Percentiles rank a stretch among this genome's conserved stretches.
Evolutionary conservation across 2,113 vertebrate species (phyloP).

Genomic region (Lophochroa leadbeateri): DNA sequence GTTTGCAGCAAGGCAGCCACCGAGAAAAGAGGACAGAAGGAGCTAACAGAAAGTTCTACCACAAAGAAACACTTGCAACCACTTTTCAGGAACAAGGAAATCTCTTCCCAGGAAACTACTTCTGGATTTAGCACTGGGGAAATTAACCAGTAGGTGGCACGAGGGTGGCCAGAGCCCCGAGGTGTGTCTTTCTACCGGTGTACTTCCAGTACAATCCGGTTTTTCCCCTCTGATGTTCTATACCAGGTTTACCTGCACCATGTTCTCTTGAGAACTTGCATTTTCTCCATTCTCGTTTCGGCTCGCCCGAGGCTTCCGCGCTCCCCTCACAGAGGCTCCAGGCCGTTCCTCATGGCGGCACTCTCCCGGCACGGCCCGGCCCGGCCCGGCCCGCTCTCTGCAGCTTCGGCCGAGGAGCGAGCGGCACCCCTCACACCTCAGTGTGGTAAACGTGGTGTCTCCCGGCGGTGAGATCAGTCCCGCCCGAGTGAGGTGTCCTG

Average conservation of each 20-base stretch:
- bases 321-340: neutral
- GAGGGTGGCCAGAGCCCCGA: rapidly evolving
- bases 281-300: rapidly evolving
- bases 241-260: rapidly evolving
- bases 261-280: neutral
- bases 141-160: rapidly evolving
- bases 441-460: neutral
- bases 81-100: rapidly evolving
- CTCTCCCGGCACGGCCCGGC: neutral
- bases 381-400: too few relatives aligned
- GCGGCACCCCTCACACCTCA: neutral
- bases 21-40: rapidly evolving
- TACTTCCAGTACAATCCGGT: rapidly evolving
- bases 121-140: neutral
- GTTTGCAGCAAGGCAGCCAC: too few relatives aligned
- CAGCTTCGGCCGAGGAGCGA: neutral
- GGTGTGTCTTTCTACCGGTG: rapidly evolving
- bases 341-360: too few relatives aligned
- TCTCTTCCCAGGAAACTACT: rapidly evolving
- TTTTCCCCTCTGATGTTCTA: neutral
- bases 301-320: neutral
- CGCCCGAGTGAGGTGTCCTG: neutral
- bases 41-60: neutral
- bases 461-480: neutral
- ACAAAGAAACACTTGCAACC: rapidly evolving